Base-by-base conservation (phyloP, 2,797 vertebrate genomes). In the Myiotriccus ornatus region DNA sequence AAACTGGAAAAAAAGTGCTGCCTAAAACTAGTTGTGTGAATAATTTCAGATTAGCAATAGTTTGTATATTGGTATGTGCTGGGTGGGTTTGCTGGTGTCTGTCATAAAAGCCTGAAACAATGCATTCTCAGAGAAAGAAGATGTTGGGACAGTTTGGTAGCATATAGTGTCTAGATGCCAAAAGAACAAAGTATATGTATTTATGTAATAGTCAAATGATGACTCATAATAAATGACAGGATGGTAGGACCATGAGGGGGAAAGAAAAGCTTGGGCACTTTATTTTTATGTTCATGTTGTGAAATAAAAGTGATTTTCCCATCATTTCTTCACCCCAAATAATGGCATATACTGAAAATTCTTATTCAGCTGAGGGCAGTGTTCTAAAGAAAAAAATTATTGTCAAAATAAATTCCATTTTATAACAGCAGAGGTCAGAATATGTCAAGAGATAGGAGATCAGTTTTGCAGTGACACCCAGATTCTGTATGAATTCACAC, bases 361-460 rank as follows among this genome's bases (percentile, higher is more conserved):
- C 22, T 57, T 56, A 10, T 1, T 71, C 27, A 64, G 12, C 24
- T 74, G 52, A 64, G 43, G 39, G 11, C 13, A 81, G 14, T 5
- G n/a, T 82, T 80, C 22, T 20, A 56, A 95, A 82, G 28, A 32
- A 73, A 95, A 60, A 53, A 44, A 28, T 12, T 50, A 27, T 14
- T 53, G 47, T 64, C 28, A 70, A 87, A 95, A 94, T 79, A 93
- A 97, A 80, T 98, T 95, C 97, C 97, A 47, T 11, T 83, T 94
- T 86, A 22, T 68, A 95, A 96, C 97, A 97, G 97, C 56, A 98
- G 98, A 96, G 97, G 97, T 98, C 98, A 97, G 97, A 94, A 78
- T 96, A 65, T 60, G 39, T 90, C 94, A 96, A 92, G 91, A 91
- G 73, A 56, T 71, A 43, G 0, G 27, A 56, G 78, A 34, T 71